Evolutionary conservation across 1,140 invertebrate genomes (phyloP).

Genomic region (Neuroterus valhalla): DNA sequence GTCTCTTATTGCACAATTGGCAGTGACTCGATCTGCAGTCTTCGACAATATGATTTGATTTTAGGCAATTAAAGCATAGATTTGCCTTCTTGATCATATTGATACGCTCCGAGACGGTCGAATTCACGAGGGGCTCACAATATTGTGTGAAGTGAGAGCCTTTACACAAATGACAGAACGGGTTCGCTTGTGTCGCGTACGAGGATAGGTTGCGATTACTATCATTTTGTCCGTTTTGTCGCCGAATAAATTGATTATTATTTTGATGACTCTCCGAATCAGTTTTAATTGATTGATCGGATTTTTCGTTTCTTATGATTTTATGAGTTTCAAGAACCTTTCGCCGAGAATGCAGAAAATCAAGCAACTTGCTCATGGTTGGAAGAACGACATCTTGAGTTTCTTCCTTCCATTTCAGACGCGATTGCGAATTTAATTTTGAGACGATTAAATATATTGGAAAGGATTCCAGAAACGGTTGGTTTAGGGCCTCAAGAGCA

Average conservation of each 20-base stretch:
- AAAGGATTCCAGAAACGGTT: too few species aligned
- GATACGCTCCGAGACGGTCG: neutral
- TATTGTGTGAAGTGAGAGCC: conserved; percentile 6
- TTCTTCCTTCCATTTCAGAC: conserved; percentile 1
- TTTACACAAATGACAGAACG: conserved; percentile 17
- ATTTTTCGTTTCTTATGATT: neutral
- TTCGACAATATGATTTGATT: too few species aligned
- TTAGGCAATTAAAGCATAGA: conserved; percentile 28
- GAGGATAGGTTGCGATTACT: neutral
- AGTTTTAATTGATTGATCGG: neutral
- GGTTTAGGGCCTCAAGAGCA: neutral
- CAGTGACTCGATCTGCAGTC: too few species aligned
- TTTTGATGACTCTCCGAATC: neutral
- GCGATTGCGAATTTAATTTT: neutral
- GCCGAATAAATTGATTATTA: neutral
- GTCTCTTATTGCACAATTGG: too few species aligned
- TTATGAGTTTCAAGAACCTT: neutral
- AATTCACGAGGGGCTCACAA: neutral
- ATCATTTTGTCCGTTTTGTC: neutral
- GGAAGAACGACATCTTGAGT: too few species aligned
- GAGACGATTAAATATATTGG: neutral
- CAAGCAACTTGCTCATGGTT: neutral
- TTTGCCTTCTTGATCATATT: conserved; percentile 3
- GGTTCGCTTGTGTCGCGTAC: neutral
- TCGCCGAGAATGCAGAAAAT: too few species aligned